Evolutionary conservation across 2,888 invertebrate species (phyloP), one percentile per base, ranked within the genome.

Genomic region (Plebejus argus): DNA sequence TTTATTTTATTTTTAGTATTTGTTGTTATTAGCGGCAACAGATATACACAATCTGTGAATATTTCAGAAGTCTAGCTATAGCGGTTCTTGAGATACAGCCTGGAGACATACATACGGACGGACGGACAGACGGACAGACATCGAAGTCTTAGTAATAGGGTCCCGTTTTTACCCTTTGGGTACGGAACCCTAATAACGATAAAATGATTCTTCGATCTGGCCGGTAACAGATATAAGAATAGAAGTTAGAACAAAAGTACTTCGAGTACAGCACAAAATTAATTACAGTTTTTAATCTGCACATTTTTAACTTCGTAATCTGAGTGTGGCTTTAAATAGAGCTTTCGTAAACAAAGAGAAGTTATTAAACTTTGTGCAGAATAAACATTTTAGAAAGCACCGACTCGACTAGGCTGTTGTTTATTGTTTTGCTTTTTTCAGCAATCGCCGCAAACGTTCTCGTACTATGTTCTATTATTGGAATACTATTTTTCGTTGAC

Each of bases 361-460:
- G 71, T 71, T 71, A 71, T 71, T 71, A 71, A 71, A 35, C 35
- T 35, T 71, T 71, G n/a, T 39, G 35, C 71, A 1, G 71, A 71
- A 39, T 39, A 39, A 66, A 66, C 66, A 39, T 71, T 71, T 70
- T 71, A 71, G 71, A 71, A 70, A 33, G 70, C 28, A 71, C 71
- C 66, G 66, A 66, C 28, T 66, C 66, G 66, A 18, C 28, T 66
- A 66, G 61, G 66, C 66, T 18, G 28, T 66, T 28, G 66, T 61
- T 61, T 61, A 66, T 66, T 66, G 66, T 66, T 66, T 66, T 66
- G 66, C 28, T 66, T 66, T 66, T 28, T 20, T 58, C 8, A 58
- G 18, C 20, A 58, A 58, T 7, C 58, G 58, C 58, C 20, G 6
- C 58, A 20, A n/a, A 58, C 20, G 58, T 20, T 58, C 20, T 58